Conservation (phyloP, 2,797 vertebrate genomes). For the Triplophysa yarkandensis region DNA sequence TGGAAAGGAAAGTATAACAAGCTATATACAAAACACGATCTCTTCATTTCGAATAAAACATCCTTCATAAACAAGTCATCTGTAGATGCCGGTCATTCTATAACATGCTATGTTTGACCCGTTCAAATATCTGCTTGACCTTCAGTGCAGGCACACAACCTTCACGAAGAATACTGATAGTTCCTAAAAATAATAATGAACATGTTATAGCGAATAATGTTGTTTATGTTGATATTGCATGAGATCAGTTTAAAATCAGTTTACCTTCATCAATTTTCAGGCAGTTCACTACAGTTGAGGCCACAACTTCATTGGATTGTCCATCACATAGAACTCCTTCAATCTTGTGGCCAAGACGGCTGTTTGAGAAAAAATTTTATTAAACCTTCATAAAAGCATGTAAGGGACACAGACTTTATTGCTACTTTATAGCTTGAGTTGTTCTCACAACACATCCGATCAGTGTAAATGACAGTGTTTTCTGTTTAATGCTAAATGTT, state of each 20-base stretch:
- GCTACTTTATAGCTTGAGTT: constrained; percentile 7
- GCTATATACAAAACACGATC: no score
- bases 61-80: constrained; percentile 4
- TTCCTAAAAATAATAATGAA: constrained; percentile 66
- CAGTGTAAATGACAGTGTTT: constrained; percentile 6
- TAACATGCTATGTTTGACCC: constrained; percentile 74
- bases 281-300: constrained; percentile 88
- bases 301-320: constrained; percentile 82
- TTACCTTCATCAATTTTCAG: constrained; percentile 84
- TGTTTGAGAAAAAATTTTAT: constrained; percentile 51
- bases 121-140: constrained; percentile 83
- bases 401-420: background rate
- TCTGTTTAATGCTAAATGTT: no score
- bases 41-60: background rate
- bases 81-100: constrained; percentile 49
- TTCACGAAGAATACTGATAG: constrained; percentile 82
- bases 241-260: background rate
- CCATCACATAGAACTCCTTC: constrained; percentile 89
- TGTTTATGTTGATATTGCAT: background rate
- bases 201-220: constrained; percentile 1
- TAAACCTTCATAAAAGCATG: constrained; percentile 1
- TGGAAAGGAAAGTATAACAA: no score
- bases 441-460: constrained; percentile 1
- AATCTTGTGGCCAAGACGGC: constrained; percentile 85
- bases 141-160: constrained; percentile 82